Evolutionary conservation across 2,888 invertebrate species (phyloP).

Genomic region (Cheiracanthium punctorium): DNA sequence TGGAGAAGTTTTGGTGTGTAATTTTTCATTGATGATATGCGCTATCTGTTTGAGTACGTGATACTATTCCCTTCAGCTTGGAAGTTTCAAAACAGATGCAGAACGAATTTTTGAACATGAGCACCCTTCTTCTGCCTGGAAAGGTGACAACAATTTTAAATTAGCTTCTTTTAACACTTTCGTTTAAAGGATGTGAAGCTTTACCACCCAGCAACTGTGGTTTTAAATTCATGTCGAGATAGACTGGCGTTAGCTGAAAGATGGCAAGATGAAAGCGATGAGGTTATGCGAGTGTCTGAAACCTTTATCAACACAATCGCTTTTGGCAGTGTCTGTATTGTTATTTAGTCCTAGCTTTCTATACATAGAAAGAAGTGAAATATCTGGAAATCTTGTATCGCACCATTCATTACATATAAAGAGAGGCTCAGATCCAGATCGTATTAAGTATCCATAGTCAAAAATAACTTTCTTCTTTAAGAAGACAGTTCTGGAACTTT

Average conservation of each 20-base stretch:
- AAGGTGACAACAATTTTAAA: slow-evolving; percentile 1
- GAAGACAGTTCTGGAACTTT: no score
- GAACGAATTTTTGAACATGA: not conserved
- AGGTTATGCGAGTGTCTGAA: no score
- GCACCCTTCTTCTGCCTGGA: not conserved
- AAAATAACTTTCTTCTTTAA: no score
- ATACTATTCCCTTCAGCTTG: not conserved
- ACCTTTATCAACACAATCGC: not conserved
- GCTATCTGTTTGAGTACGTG: not conserved
- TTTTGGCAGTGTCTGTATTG: not conserved
- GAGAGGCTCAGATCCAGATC: not conserved
- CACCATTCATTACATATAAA: not conserved
- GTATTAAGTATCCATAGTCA: no score
- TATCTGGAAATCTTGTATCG: not conserved
- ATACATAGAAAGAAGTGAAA: not conserved
- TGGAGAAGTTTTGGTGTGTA: not conserved
- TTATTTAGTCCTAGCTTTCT: not conserved
- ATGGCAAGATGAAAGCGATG: not conserved
- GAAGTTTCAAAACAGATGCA: not conserved
- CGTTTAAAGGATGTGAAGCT: not conserved
- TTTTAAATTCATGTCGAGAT: not conserved
- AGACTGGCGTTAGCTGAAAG: not conserved
- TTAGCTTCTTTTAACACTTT: not conserved
- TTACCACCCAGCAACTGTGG: not conserved
- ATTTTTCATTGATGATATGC: not conserved